phyloP scores from a whole-genome alignment of 2,888 invertebrate genomes.

The Periphyllus acericola region DNA sequence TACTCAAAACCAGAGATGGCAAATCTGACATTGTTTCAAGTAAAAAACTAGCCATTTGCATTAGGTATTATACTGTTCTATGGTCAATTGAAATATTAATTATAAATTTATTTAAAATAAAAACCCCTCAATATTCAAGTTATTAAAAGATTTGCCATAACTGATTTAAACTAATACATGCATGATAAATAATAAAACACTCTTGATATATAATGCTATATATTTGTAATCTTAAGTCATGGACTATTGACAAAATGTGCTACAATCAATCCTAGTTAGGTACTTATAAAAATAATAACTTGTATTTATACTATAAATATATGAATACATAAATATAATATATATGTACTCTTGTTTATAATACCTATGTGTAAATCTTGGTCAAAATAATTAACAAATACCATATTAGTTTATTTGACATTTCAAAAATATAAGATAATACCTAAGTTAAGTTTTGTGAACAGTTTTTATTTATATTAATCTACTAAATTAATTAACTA shows the following conservation, averaged over 20 bases:
- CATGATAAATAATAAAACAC: background rate
- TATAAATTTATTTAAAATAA: background rate
- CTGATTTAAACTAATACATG: background rate
- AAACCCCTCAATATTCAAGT: background rate
- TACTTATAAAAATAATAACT: background rate
- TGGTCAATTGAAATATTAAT: too few relatives aligned
- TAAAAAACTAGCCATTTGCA: background rate
- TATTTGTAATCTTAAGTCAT: background rate
- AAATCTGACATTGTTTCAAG: background rate
- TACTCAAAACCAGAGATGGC: background rate
- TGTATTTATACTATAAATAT: background rate
- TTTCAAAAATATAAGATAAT: background rate
- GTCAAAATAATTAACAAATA: background rate
- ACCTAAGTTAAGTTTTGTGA: background rate
- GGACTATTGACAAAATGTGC: background rate
- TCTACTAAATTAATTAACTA: too few relatives aligned
- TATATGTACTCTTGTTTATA: background rate
- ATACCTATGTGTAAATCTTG: too few relatives aligned
- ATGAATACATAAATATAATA: background rate
- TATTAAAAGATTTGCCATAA: background rate
- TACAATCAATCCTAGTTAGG: background rate
- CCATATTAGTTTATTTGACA: background rate
- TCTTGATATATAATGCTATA: background rate
- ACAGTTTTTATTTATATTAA: background rate
- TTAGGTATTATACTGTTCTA: too few relatives aligned